phyloP scores from a whole-genome alignment of 2,113 vertebrate genomes.

The Oncorhynchus kisutch region DNA sequence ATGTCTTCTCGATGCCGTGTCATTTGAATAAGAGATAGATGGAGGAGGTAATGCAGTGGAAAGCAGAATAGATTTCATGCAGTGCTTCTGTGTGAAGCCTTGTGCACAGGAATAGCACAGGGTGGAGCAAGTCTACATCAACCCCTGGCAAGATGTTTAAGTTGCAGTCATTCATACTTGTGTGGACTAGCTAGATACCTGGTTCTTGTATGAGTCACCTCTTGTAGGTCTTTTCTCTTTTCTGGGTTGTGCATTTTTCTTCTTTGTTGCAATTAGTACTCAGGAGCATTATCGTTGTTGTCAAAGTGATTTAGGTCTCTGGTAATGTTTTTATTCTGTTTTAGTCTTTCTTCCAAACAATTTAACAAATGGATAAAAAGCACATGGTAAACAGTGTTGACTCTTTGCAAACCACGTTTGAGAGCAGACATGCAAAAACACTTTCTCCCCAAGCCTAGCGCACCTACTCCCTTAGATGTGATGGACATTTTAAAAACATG shows the following conservation, averaged over 20 bases:
- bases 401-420: background rate
- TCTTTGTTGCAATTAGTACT: background rate
- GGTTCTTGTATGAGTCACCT: background rate
- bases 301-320: background rate
- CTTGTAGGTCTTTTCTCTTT: too few species aligned
- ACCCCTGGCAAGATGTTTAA: background rate
- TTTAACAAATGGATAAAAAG: background rate
- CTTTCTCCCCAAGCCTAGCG: background rate
- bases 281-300: background rate
- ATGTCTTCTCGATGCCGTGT: constrained; percentile 27
- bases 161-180: constrained; percentile 4
- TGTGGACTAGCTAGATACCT: background rate
- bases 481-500: constrained; percentile 9
- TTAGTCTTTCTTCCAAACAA: background rate
- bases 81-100: background rate
- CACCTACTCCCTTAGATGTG: background rate
- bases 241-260: background rate
- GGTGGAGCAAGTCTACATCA: background rate
- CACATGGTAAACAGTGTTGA: background rate
- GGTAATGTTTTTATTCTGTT: background rate
- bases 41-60: constrained; percentile 4
- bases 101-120: constrained; percentile 1
- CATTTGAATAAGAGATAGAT: constrained; percentile 10
- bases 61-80: constrained; percentile 12
- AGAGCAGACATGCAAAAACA: background rate